phyloP scores from a whole-genome alignment of 2,113 vertebrate species.

The Pollachius pollachius region DNA sequence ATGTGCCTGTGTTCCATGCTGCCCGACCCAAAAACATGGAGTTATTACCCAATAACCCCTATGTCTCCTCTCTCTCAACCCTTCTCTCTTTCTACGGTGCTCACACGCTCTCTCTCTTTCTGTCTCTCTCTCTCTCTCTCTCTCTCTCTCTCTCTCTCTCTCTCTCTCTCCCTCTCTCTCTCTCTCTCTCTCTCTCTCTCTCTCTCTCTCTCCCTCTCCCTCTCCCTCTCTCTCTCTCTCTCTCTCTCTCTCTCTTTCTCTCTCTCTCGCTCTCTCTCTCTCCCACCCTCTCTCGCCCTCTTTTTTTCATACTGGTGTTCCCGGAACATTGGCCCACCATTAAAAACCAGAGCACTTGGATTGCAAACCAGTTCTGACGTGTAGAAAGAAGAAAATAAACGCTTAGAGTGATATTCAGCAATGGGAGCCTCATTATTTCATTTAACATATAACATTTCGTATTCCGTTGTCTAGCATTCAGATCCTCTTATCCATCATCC shows the following conservation, averaged over 20 bases:
- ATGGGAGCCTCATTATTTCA: too few relatives aligned
- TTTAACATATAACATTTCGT: too few relatives aligned
- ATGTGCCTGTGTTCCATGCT: slow-evolving; percentile 38
- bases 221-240: slow-evolving; percentile 44
- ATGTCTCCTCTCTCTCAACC: slow-evolving; percentile 6
- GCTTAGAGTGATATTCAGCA: too few relatives aligned
- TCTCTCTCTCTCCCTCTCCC: too few relatives aligned
- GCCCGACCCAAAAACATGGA: slow-evolving; percentile 60
- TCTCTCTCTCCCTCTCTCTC: slow-evolving; percentile 1
- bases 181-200: slow-evolving; percentile 16
- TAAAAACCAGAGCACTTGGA: slow-evolving; percentile 71
- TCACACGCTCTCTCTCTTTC: slow-evolving; percentile 37
- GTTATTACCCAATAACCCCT: slow-evolving; percentile 70
- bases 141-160: slow-evolving; percentile 16
- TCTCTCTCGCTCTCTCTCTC: slow-evolving; percentile 15
- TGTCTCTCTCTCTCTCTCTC: slow-evolving; percentile 26
- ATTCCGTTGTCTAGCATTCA: too few relatives aligned
- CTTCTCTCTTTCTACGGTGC: too few relatives aligned
- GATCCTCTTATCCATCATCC: too few relatives aligned
- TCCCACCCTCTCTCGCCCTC: slow-evolving; percentile 14
- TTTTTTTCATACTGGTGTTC: slow-evolving; percentile 54
- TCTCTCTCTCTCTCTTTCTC: slow-evolving; percentile 15
- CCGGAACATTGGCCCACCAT: slow-evolving; percentile 68
- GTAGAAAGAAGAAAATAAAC: slow-evolving; percentile 38
- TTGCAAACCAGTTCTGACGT: slow-evolving; percentile 59